phyloP scores from a whole-genome alignment of 1,140 invertebrate genomes.

The Drosophila erecta region DNA sequence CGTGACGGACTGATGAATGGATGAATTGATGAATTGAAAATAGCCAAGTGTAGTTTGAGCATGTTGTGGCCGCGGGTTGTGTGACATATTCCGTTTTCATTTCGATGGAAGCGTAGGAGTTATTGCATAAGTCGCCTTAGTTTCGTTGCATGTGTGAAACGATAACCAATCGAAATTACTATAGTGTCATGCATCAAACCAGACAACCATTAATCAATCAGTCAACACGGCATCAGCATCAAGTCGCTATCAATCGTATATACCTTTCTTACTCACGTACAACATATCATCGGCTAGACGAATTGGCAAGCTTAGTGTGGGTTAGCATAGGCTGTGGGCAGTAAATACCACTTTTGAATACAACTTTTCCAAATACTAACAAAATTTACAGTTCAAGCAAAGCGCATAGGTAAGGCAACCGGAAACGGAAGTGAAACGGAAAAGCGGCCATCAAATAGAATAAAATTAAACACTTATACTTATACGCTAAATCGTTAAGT shows the following conservation, averaged over 20 bases:
- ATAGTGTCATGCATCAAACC: conserved; percentile 32
- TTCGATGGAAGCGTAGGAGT: conserved; percentile 27
- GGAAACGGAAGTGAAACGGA: conserved; percentile 8
- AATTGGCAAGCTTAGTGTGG: conserved; percentile 30
- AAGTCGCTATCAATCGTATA: conserved; percentile 4
- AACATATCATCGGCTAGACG: conserved; percentile 28
- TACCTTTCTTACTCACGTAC: too few species aligned
- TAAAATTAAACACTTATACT: conserved; percentile 6
- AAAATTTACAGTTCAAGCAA: conserved; percentile 39
- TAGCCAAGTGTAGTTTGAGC: conserved; percentile 75
- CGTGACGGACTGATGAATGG: conserved; percentile 28
- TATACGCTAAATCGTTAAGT: conserved; percentile 32
- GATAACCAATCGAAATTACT: conserved; percentile 29
- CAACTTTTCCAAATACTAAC: conserved; percentile 14
- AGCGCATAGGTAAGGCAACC: conserved; percentile 43
- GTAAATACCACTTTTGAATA: background rate
- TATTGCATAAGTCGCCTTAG: conserved; percentile 33
- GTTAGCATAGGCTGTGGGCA: conserved; percentile 21
- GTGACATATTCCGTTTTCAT: conserved; percentile 38
- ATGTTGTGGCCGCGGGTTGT: conserved; percentile 71
- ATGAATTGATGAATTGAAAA: conserved; percentile 31
- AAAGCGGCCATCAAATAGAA: background rate
- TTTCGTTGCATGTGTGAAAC: conserved; percentile 50
- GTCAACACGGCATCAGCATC: conserved; percentile 22
- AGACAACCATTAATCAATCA: conserved; percentile 42